Evolutionary conservation across 2,797 vertebrate genomes (phyloP), one percentile per base, ranked within the genome.

Genomic region (Liparis tanakae): DNA sequence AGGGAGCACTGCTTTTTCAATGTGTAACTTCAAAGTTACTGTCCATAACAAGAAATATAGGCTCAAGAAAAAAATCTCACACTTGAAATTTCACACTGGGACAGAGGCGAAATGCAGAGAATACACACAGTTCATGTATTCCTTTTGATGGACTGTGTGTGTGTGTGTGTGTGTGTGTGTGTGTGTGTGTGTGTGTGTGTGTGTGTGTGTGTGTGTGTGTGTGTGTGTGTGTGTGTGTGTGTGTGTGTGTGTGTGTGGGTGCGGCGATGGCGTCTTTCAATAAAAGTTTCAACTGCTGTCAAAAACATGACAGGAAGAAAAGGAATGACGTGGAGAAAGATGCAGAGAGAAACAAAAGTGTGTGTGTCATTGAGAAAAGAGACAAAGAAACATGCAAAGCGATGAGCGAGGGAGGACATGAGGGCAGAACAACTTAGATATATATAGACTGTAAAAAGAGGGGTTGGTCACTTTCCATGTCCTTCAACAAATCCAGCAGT

Each of bases 251-350:
- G 1, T 54, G 39, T 41, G 39, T 13, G 39, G 55, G 56, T 73
- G 70, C 30, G 64, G 51, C 14, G 15, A 48, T 64, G 76, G 46
- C 84, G 80, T 88, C 78, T 78, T 80, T 87, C 79, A 87, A 84
- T 79, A 78, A 80, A 46, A 1, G 15, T 85, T 54, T 85, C 74
- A 74, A 64, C 66, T 36, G 76, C 85, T 86, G 88, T 91, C 88
- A 87, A 83, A 30, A 85, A 80, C 61, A 81, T 30, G 41, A 81
- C 67, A 41, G 33, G 68, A 44, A 37, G 50, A n/a, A 64, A 58
- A 60, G 25, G 50, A 71, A 53, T 10, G 67, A 68, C 51, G 66
- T 72, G 62, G 62, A 75, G 67, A 76, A 63, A 58, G 65, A 76
- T 6, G 46, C 34, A 30, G 6, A 41, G 58, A 78, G 54, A 76